Percentiles rank a stretch among this genome's conserved stretches.
phyloP scores from a whole-genome alignment of 2,113 vertebrate species.

The Machaerirhynchus nigripectus region DNA sequence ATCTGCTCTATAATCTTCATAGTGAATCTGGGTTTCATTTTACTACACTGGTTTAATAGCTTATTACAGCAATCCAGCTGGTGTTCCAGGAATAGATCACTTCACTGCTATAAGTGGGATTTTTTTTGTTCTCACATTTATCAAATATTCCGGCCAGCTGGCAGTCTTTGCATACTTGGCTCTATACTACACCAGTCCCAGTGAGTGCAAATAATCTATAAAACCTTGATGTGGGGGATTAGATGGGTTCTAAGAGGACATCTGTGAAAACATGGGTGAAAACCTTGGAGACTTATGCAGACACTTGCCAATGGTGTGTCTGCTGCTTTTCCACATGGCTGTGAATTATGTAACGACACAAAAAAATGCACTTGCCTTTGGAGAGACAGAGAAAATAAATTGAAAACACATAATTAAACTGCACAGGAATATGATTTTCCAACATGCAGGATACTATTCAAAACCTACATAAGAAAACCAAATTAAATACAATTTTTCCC shows the following conservation, averaged over 20 bases:
- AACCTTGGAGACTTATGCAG: background rate
- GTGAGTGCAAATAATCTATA: slow-evolving; percentile 42
- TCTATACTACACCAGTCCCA: background rate
- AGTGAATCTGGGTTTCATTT: slow-evolving; percentile 35
- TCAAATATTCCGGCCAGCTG: slow-evolving; percentile 55
- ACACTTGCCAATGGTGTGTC: slow-evolving; percentile 9
- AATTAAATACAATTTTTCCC: background rate
- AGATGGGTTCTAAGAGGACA: slow-evolving; percentile 4
- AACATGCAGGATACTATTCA: background rate
- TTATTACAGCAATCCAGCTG: slow-evolving; percentile 45
- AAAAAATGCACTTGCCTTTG: background rate
- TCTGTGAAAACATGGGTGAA: slow-evolving; percentile 46
- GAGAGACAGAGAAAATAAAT: background rate
- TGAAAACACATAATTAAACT: background rate
- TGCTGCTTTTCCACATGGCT: slow-evolving; percentile 2
- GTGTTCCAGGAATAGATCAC: slow-evolving; percentile 51
- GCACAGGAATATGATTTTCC: background rate
- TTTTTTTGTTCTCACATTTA: slow-evolving; percentile 32
- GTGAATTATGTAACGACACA: slow-evolving; percentile 1
- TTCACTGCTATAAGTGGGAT: slow-evolving; percentile 17
- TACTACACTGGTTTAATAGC: slow-evolving; percentile 30
- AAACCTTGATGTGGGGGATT: slow-evolving; percentile 36
- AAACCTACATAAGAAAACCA: background rate
- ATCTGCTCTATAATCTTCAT: background rate
- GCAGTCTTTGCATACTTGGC: background rate